These are phyloP conservation scores for Myzus persicae DNA, from an alignment of 1,140 invertebrate species.

Conservation along the genomic window DNA sequence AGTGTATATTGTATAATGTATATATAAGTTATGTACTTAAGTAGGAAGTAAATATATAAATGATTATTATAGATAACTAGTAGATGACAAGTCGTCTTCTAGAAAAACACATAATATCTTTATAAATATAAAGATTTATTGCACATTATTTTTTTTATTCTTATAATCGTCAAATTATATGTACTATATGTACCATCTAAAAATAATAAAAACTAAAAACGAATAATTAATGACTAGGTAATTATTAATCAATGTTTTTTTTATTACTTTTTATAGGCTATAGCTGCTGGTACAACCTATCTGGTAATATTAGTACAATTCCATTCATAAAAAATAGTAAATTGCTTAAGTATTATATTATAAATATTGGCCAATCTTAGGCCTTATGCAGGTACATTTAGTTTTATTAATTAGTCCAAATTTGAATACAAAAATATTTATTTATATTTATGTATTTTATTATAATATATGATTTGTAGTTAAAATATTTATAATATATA, in stretches of 20 bases:
- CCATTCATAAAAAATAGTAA: constrained; percentile 7
- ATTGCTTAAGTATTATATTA: background rate
- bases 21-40: no score
- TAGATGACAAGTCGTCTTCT: no score
- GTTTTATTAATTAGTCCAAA: background rate
- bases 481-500: background rate
- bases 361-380: no score
- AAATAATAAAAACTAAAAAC: background rate
- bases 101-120: no score
- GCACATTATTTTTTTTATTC: no score
- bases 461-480: background rate
- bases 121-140: no score
- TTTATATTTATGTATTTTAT: background rate
- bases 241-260: background rate
- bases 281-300: constrained; percentile 45
- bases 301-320: constrained; percentile 48
- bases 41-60: no score
- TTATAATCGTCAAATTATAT: no score
- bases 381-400: background rate
- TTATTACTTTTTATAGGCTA: background rate
- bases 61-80: no score
- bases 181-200: no score
- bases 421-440: background rate
- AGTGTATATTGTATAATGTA: no score
- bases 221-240: background rate